Base-by-base conservation (phyloP, 2,888 invertebrate genomes). In the Loripinus fragilis region DNA sequence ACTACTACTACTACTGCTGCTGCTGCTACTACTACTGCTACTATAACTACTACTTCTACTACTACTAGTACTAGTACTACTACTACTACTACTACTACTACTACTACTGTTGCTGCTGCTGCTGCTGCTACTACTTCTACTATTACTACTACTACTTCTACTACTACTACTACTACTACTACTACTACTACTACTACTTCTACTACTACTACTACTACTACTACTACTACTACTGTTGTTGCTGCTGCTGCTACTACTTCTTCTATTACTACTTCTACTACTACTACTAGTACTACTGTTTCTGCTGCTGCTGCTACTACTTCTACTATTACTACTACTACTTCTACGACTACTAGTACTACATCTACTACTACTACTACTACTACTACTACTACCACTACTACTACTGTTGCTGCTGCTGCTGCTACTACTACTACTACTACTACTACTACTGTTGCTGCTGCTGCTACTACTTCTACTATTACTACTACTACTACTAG, bases 1-100 rank as follows among this genome's bases (percentile, higher is more conserved):
- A 65, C 65, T 65, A 65, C 65, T 65, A 30, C 65, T 65, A 65
- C 65, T 65, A 65, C 65, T 65, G 30, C 65, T 65, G 30, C 65
- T 65, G 30, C 65, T n/a, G n/a, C n/a, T n/a, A n/a, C n/a, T n/a
- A n/a, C n/a, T n/a, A n/a, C n/a, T n/a, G n/a, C n/a, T n/a, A n/a
- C n/a, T n/a, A n/a, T n/a, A n/a, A n/a, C n/a, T n/a, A n/a, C n/a
- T n/a, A n/a, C n/a, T n/a, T n/a, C n/a, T 65, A 65, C 65, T 65
- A 65, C 65, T 65, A 30, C 65, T 65, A 65, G 28, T 65, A 65
- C 65, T n/a, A 65, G 28, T 65, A 65, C 65, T 65, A 65, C 65
- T 65, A 65, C 38, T 33, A 28, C 64, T 28, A 28, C 2, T 28
- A 64, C 25, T 30, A 64, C 64, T 30, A 64, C 25, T 28, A 30